Conservation (phyloP, 35 echinoderm and acorn worm genomes). For the Hemicentrotus pulcherrimus region DNA sequence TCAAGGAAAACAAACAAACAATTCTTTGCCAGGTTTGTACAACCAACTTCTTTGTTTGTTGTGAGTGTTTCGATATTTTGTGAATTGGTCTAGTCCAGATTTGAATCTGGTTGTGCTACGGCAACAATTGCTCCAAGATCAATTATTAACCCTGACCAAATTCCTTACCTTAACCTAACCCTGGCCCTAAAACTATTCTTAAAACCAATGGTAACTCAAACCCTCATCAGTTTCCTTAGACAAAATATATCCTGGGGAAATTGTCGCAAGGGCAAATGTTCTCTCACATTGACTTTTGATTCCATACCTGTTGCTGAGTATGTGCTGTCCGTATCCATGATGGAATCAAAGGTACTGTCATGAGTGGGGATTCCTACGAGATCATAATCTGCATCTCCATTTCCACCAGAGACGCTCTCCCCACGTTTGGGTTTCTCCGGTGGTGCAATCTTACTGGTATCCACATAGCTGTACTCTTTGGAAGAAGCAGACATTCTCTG, state of each 20-base stretch:
- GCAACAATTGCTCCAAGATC: not conserved
- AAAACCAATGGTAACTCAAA: not conserved
- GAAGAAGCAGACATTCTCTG: not conserved
- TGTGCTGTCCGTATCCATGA: constrained; percentile 17
- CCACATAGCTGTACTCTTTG: constrained; percentile 13
- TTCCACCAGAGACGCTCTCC: not conserved
- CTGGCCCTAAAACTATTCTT: not conserved
- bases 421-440: constrained; percentile 21
- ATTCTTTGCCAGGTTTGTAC: too few species aligned
- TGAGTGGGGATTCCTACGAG: not conserved
- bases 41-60: too few species aligned
- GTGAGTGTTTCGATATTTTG: too few species aligned
- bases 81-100: too few species aligned
- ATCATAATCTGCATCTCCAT: not conserved
- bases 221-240: not conserved
- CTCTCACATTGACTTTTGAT: not conserved
- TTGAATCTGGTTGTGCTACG: too few species aligned
- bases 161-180: not conserved
- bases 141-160: too few species aligned
- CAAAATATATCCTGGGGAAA: not conserved
- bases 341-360: not conserved
- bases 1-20: too few species aligned
- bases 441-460: not conserved
- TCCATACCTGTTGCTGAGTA: constrained; percentile 26
- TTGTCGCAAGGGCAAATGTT: not conserved